Percentiles rank a stretch among this genome's conserved stretches.
Evolutionary conservation across 2,888 invertebrate species (phyloP).

Genomic region (Trilocha varians): DNA sequence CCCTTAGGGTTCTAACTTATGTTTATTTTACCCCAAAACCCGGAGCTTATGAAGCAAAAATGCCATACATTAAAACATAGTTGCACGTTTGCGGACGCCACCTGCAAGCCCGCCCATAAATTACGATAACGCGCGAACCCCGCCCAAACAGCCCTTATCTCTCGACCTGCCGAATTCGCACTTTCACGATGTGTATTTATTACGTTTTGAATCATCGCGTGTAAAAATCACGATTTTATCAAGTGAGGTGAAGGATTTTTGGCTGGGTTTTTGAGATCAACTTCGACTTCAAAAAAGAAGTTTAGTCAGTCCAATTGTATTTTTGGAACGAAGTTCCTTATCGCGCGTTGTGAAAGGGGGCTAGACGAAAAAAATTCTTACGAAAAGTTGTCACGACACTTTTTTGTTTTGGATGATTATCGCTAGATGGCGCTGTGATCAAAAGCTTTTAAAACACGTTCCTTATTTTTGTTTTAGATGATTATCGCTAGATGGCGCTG

Average conservation of each 20-base stretch:
- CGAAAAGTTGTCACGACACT: no score
- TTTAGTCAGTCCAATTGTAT: no score
- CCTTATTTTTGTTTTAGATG: no score
- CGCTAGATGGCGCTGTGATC: no score
- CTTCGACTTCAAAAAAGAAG: background rate
- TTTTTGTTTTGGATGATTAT: no score
- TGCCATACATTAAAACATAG: background rate
- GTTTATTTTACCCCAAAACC: background rate
- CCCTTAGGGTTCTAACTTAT: no score
- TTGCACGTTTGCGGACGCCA: conserved; percentile 5
- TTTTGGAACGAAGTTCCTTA: no score
- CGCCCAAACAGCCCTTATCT: conserved; percentile 37
- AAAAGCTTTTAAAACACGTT: no score
- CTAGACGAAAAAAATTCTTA: no score
- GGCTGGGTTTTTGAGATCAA: background rate
- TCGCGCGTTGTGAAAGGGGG: no score
- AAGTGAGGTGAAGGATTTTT: background rate
- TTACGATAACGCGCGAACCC: conserved; percentile 34
- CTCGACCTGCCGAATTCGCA: conserved; percentile 21
- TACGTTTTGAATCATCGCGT: conserved; percentile 8
- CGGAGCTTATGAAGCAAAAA: background rate
- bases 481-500: no score
- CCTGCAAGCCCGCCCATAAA: conserved; percentile 34
- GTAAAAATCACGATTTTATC: background rate
- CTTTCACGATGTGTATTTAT: conserved; percentile 41